Conservation (phyloP, 2,797 vertebrate species). For the Poeciliopsis presidionis region DNA sequence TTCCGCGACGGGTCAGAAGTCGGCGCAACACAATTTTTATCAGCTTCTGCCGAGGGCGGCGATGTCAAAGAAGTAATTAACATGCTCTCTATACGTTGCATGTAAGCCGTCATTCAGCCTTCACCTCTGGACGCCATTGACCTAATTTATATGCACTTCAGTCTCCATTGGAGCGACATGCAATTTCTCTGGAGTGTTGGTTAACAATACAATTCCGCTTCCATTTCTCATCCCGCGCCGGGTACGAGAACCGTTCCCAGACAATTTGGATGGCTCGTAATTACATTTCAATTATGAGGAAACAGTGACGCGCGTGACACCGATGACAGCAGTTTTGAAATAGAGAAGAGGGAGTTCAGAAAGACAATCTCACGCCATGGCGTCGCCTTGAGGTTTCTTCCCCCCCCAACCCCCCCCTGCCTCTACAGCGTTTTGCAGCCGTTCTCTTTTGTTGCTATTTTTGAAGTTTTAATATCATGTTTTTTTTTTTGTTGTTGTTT, state of each 20-base stretch:
- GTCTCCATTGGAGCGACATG: conserved; percentile 28
- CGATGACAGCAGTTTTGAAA: conserved; percentile 40
- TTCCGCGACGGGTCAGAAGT: conserved; percentile 17
- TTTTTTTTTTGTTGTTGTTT: not conserved
- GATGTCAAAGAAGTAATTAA: conserved; percentile 35
- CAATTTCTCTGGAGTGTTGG: conserved; percentile 38
- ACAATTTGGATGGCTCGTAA: conserved; percentile 57
- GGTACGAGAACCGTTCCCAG: conserved; percentile 24
- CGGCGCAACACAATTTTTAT: conserved; percentile 36
- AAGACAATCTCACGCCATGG: conserved; percentile 1
- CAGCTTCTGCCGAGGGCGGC: conserved; percentile 10
- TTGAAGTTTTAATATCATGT: not conserved
- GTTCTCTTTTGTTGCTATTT: not conserved
- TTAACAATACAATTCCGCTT: conserved; percentile 41
- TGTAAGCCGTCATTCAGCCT: conserved; percentile 20
- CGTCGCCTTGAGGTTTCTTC: not conserved
- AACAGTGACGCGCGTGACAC: conserved; percentile 23
- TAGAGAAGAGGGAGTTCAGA: conserved; percentile 16
- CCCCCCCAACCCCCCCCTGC: accelerated
- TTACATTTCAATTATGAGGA: conserved; percentile 58
- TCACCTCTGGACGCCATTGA: conserved; percentile 35
- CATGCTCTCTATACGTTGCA: not conserved
- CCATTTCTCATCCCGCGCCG: conserved; percentile 31
- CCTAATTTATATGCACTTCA: conserved; percentile 28
- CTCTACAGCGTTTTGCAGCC: not conserved